Percentiles rank a stretch among this genome's conserved stretches.
Conservation (phyloP, 2,888 invertebrate genomes). For the Baccha elongata region DNA sequence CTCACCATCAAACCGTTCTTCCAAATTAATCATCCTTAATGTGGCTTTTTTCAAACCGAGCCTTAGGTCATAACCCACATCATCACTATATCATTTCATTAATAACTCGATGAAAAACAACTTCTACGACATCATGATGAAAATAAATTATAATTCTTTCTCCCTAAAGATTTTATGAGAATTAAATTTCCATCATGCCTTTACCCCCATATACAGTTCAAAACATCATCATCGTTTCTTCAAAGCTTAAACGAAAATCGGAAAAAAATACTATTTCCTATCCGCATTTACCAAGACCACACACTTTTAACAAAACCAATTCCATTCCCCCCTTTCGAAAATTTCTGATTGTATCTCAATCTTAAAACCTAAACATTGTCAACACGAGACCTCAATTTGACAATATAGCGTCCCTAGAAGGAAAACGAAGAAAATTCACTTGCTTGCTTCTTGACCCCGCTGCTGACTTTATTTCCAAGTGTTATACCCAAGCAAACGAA, state of each 20-base stretch:
- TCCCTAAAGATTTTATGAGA: constrained; percentile 44
- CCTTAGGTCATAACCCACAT: neutral
- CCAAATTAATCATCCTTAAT: constrained; percentile 44
- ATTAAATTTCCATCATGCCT: constrained; percentile 45
- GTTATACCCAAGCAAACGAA: neutral
- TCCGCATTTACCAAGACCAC: neutral
- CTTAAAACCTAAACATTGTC: constrained; percentile 72
- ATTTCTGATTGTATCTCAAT: constrained; percentile 70
- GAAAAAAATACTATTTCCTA: neutral
- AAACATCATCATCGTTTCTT: constrained; percentile 12
- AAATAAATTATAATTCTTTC: constrained; percentile 55
- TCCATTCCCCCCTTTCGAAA: constrained; percentile 13
- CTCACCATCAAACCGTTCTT: too few species aligned
- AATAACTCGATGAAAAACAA: constrained; percentile 42
- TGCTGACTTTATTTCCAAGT: neutral
- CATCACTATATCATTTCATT: constrained; percentile 56
- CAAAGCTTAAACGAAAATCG: neutral
- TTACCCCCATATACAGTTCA: neutral
- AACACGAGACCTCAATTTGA: constrained; percentile 72
- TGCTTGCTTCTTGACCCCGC: constrained; percentile 2
- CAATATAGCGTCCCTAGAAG: constrained; percentile 8
- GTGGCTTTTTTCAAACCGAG: constrained; percentile 47
- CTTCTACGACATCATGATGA: constrained; percentile 53
- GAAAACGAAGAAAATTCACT: constrained; percentile 15
- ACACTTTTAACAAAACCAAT: neutral